phyloP scores from a whole-genome alignment of 2,888 invertebrate genomes.

The Heliconius aoede region DNA sequence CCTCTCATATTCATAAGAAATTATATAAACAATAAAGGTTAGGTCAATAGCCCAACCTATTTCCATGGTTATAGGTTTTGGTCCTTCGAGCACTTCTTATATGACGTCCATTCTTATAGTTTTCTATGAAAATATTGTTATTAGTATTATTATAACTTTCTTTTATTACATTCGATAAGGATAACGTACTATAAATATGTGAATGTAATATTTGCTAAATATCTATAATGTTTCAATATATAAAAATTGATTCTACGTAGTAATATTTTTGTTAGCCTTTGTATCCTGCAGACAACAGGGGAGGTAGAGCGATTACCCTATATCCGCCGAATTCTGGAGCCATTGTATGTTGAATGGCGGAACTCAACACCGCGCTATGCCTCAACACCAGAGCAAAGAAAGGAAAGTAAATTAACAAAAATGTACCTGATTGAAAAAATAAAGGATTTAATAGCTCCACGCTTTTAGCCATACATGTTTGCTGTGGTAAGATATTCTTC shows the following conservation, averaged over 20 bases:
- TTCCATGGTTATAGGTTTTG: slow-evolving; percentile 29
- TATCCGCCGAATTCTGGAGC: not conserved
- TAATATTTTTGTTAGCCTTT: not conserved
- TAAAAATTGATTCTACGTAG: not conserved
- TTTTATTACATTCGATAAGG: slow-evolving; percentile 16
- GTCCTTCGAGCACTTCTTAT: slow-evolving; percentile 30
- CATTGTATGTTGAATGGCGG: not conserved
- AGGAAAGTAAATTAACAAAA: not conserved
- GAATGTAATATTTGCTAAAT: not conserved
- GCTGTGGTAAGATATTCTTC: too few relatives aligned
- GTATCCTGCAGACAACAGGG: too few relatives aligned
- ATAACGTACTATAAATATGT: slow-evolving; percentile 1
- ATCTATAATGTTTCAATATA: not conserved
- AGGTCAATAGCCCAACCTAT: slow-evolving; percentile 28
- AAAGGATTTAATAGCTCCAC: too few relatives aligned
- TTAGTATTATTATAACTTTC: slow-evolving; percentile 14
- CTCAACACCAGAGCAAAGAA: too few relatives aligned
- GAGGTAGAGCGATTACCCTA: not conserved
- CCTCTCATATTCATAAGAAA: slow-evolving; percentile 15
- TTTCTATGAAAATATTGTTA: slow-evolving; percentile 23
- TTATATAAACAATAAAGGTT: slow-evolving; percentile 24
- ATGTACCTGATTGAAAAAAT: too few relatives aligned
- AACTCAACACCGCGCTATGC: not conserved
- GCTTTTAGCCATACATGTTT: too few relatives aligned
- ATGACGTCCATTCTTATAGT: slow-evolving; percentile 16